Base-by-base conservation (phyloP, 2,888 invertebrate genomes). In the Protula sp. region DNA sequence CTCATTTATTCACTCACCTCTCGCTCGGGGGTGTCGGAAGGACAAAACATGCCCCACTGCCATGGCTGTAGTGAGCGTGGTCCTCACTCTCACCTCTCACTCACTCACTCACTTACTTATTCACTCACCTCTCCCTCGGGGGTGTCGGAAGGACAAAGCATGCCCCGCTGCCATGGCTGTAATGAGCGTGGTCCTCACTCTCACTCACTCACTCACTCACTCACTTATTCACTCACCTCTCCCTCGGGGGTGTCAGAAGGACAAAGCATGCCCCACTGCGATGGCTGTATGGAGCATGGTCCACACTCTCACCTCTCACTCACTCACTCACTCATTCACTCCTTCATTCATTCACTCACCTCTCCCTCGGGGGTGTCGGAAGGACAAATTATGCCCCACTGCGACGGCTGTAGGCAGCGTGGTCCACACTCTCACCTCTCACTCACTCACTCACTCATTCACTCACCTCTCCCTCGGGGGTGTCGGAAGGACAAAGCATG, bases 241-340 rank as follows among this genome's bases (percentile, higher is more conserved):
- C 99, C 99, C 86, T 99, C 99, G 2, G 99, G 99, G 0, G 99
- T 99, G 75, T 99, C 99, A 27, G 94, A 93, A 0, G 98, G 99
- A 82, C 99, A 99, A 59, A 99, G 81, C 93, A 99, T 95, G 47
- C 98, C 99, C 95, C 95, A 98, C 76, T 99, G 98, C 4, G 94
- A 94, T 0, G 94, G 91, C 79, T 99, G 99, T 56, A 98, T 82
- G 0, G 95, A 95, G 58, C 99, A 86, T 0, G 99, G 99, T 0
- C 99, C 99, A 3, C 94, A 94, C 55, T 80, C 98, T 84, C 99
- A 0, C 99, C n/a, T n/a, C n/a, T n/a, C n/a, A n/a, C n/a, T n/a
- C n/a, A n/a, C n/a, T n/a, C n/a, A n/a, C n/a, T n/a, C n/a, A n/a
- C n/a, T n/a, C n/a, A n/a, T n/a, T n/a, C n/a, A n/a, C n/a, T n/a